Conservation (phyloP, 2,797 vertebrate species). For the Enteromius thamalakanensis region DNA sequence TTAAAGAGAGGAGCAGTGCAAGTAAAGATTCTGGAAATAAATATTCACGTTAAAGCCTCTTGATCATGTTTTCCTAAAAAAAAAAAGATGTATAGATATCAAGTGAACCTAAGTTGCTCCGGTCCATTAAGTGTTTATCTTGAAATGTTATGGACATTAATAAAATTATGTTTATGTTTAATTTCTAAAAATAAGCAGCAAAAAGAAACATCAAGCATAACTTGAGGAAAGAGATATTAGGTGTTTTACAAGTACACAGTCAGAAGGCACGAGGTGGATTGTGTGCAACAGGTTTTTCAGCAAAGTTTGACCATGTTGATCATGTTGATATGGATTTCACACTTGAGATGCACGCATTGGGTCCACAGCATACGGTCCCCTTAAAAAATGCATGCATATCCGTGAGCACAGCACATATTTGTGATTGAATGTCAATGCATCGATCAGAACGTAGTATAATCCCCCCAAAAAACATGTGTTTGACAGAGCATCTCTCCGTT, state of each 20-base stretch:
- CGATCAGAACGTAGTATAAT: conserved; percentile 13
- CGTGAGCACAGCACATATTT: background rate
- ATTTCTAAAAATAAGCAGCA: too few species aligned
- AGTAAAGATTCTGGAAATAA: background rate
- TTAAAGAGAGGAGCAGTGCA: background rate
- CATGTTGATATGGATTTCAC: background rate
- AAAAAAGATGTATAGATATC: background rate
- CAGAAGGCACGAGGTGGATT: too few species aligned
- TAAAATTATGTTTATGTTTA: background rate
- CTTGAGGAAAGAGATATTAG: too few species aligned
- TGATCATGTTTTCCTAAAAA: background rate
- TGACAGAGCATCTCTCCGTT: conserved; percentile 27
- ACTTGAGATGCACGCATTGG: background rate
- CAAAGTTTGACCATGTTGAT: background rate
- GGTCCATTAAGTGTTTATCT: background rate
- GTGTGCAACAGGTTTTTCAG: background rate
- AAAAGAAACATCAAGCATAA: background rate
- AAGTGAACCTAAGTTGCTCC: background rate
- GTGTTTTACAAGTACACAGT: too few species aligned
- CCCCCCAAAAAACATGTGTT: conserved; percentile 16
- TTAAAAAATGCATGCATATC: conserved; percentile 7
- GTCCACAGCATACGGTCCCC: background rate
- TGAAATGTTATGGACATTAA: background rate
- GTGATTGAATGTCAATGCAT: conserved; percentile 39
- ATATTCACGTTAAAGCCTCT: background rate